Base-by-base conservation (phyloP, 2,888 invertebrate genomes). In the Melanostoma scalare region DNA sequence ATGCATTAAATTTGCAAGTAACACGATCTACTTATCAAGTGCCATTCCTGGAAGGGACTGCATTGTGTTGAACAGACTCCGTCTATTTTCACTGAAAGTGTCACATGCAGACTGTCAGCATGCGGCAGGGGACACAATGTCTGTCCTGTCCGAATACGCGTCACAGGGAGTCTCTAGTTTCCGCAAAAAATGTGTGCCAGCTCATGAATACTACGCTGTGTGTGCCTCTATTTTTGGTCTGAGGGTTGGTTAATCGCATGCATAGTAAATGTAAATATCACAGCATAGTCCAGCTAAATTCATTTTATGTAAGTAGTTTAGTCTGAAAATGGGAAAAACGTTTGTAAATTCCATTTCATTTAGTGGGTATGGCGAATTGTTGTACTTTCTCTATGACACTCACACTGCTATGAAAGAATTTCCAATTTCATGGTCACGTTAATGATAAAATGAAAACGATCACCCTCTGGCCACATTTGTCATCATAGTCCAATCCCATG, bases 371-470 rank as follows among this genome's bases (percentile, higher is more conserved):
- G 20, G 20, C 20, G 55, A 30, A 42, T 3, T 46, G n/a, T 10
- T 53, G 48, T 68, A 55, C 79, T 56, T 48, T 9, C 48, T 9
- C 73, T 36, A 48, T 35, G 33, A 44, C 48, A 36, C 36, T 36
- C 33, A 48, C 42, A 53, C 35, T 31, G 30, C 50, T 38, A 8
- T 6, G 67, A 35, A 31, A 56, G 61, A 75, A 63, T 81, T 81
- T 68, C 77, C 73, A 61, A 82, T 77, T 77, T 77, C 81, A 82
- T 73, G 77, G 77, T 67, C 72, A 81, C 67, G 63, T 72, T 71
- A 71, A 76, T 65, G 58, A 72, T 53, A 44, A 61, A 65, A 40
- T 20, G 20, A 55, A 38, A 42, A 71, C 56, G 46, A 55, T 33
- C 75, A 9, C 10, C 42, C 42, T 53, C 33, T 50, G 50, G 30